A percentile compares a stretch with the other conserved stretches of the same genome.
These are phyloP conservation scores for Melipona bicolor DNA, from an alignment of 2,888 invertebrate species.

Conservation along the genomic window DNA sequence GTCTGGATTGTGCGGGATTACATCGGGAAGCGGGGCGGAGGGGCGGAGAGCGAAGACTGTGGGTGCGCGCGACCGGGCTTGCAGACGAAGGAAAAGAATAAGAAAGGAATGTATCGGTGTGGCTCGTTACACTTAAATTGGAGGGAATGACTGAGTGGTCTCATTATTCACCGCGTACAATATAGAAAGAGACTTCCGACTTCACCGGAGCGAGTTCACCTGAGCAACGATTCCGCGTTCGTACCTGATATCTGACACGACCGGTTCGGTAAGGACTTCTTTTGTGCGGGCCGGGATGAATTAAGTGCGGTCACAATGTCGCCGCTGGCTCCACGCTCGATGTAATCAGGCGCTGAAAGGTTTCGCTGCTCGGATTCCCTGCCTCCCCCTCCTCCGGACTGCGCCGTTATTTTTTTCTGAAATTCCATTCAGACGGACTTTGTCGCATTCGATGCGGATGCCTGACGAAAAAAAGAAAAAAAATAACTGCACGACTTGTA, in stretches of 20 bases:
- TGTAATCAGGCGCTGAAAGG: constrained; percentile 62
- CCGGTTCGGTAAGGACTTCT: constrained; percentile 44
- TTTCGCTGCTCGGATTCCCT: constrained; percentile 29
- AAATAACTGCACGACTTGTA: too few relatives aligned
- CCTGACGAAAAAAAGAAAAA: not conserved
- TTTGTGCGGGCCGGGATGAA: constrained; percentile 62
- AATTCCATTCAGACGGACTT: constrained; percentile 4
- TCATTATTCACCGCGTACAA: constrained; percentile 83
- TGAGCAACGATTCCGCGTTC: constrained; percentile 59
- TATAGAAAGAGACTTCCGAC: constrained; percentile 79
- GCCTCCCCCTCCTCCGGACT: not conserved
- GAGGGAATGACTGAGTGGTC: constrained; percentile 84
- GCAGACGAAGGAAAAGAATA: constrained; percentile 80
- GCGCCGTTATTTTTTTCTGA: constrained; percentile 3
- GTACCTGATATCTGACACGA: constrained; percentile 64
- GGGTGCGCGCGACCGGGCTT: constrained; percentile 61
- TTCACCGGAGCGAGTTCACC: constrained; percentile 51
- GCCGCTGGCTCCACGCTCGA: constrained; percentile 39
- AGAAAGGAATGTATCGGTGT: constrained; percentile 84
- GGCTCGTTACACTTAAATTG: constrained; percentile 84
- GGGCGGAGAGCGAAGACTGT: constrained; percentile 16
- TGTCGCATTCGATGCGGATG: not conserved
- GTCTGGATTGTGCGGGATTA: constrained; percentile 83
- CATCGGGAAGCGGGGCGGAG: constrained; percentile 70
- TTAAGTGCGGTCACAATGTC: constrained; percentile 62